A percentile compares a stretch with the other conserved stretches of the same genome.
These are phyloP conservation scores for Melanocharis versteri DNA, from an alignment of 2,113 vertebrate genomes.

Conservation along the genomic window DNA sequence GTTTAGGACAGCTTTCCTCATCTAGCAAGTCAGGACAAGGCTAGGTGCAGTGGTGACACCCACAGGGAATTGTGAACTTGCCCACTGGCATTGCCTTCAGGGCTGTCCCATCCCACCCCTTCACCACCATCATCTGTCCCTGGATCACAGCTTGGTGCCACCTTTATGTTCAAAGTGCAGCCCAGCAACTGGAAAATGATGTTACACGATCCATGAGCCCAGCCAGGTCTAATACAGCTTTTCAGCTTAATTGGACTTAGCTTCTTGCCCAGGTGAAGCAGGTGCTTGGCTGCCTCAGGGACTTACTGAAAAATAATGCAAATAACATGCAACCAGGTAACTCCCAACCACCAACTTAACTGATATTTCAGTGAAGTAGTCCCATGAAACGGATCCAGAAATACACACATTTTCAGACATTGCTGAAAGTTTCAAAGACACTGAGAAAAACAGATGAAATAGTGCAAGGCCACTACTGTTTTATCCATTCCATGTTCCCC, in stretches of 20 bases:
- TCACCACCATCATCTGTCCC: not conserved
- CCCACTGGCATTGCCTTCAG: not conserved
- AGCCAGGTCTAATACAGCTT: not conserved
- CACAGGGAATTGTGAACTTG: not conserved
- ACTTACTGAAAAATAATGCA: not conserved
- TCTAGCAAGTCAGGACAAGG: not conserved
- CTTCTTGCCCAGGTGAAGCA: not conserved
- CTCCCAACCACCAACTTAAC: not conserved
- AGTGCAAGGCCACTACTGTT: not conserved
- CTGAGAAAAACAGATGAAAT: not conserved
- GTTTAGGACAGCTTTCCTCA: not conserved
- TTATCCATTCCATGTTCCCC: fast-evolving
- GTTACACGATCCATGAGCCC: not conserved
- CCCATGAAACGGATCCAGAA: not conserved
- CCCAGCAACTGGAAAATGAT: not conserved
- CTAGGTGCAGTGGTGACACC: not conserved
- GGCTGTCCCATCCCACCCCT: not conserved
- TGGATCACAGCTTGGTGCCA: not conserved
- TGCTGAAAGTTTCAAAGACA: not conserved
- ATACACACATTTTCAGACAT: not conserved
- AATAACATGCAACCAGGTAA: not conserved
- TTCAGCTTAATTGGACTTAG: not conserved
- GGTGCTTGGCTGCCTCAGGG: not conserved
- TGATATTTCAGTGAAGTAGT: not conserved
- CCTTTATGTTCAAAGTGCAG: not conserved